Base-by-base conservation (phyloP, 1,140 invertebrate genomes). In the Drosophila kurseongensis region DNA sequence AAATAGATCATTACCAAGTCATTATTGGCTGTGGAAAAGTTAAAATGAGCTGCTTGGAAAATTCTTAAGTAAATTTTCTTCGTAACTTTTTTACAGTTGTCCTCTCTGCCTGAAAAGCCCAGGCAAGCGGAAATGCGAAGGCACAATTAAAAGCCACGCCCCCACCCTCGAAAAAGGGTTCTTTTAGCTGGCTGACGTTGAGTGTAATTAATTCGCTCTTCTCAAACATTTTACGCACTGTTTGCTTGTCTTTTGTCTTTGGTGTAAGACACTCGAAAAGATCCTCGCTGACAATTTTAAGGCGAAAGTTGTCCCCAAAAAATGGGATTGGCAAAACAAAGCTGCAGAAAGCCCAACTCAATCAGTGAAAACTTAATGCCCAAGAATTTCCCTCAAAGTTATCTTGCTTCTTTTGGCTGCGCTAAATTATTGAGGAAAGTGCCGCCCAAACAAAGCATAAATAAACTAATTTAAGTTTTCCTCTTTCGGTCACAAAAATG, bases 181-280 rank as follows among this genome's bases (percentile, higher is more conserved):
- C 38, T 27, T 42, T 29, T 44, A 57, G 72, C 71, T 52, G 74
- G 69, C 45, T 76, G 54, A 62, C 47, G 79, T 83, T 77, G 84
- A 83, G 75, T 80, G 79, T 89, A 89, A 89, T 89, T 88, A 88
- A 89, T 88, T 88, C 84, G 67, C 32, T 86, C 86, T 88, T 74
- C 80, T 66, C 83, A 89, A 88, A 88, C 79, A 88, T 89, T 89
- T 88, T 83, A 83, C 83, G 83, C 83, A 80, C 76, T 77, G 80
- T 73, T 88, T 88, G 83, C 79, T 83, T 88, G 83, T 83, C 83
- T 88, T 88, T 88, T 88, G 85, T 89, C 75, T 89, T 83, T 73
- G 72, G 60, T 59, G 72, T 80, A 84, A 84, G 80, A 8, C 66
- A 84, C 78, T 88, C 50, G 57, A 72, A 78, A 57, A 88, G 80